These are phyloP conservation scores for Tolypeutes matacus DNA, from an alignment of 2,797 vertebrate genomes.

Conservation along the genomic window DNA sequence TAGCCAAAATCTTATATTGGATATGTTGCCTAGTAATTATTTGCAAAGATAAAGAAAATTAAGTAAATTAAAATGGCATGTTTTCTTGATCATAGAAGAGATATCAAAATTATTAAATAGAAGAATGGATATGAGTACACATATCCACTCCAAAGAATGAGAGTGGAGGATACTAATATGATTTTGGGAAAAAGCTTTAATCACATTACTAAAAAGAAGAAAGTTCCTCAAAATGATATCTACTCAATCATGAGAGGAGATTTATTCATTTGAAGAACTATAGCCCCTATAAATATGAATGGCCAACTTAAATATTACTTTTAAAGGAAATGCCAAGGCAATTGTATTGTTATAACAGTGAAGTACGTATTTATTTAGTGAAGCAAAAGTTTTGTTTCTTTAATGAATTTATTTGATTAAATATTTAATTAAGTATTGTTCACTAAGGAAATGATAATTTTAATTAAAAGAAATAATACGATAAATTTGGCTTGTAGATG, in stretches of 20 bases:
- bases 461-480: slow-evolving; percentile 45
- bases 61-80: neutral
- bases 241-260: neutral
- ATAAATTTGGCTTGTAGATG: slow-evolving; percentile 53
- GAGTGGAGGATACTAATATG: neutral
- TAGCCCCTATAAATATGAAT: neutral
- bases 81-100: neutral
- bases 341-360: neutral
- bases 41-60: neutral
- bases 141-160: neutral
- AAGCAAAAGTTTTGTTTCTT: neutral
- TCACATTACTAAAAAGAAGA: neutral
- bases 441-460: neutral
- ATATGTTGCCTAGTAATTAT: neutral
- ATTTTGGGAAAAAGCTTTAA: neutral
- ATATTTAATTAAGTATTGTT: slow-evolving; percentile 26
- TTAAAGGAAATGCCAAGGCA: neutral
- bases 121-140: neutral
- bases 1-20: neutral
- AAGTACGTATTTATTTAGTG: neutral
- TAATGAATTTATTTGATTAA: slow-evolving; percentile 14
- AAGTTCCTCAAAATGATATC: neutral
- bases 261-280: neutral
- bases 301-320: neutral
- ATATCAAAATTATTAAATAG: neutral